These are phyloP conservation scores for Scelioninae gen. 1 DNA, from an alignment of 2,888 invertebrate genomes.

Conservation along the genomic window DNA sequence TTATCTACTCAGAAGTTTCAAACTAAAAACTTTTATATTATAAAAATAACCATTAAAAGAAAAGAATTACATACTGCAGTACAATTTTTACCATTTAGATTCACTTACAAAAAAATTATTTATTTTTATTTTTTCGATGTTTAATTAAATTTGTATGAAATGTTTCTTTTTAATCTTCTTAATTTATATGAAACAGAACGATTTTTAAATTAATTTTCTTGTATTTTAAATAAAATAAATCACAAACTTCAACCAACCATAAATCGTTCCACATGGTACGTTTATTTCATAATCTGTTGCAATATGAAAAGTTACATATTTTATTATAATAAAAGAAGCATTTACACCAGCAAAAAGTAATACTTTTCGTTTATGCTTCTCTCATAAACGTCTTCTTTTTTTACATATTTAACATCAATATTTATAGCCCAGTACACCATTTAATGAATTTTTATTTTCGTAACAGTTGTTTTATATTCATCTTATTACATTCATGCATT, in stretches of 20 bases:
- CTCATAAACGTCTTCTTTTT: conserved; percentile 9
- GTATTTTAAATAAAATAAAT: conserved; percentile 16
- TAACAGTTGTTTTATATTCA: background rate
- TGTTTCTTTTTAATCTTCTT: background rate
- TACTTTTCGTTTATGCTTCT: conserved; percentile 7
- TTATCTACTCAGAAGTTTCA: no score
- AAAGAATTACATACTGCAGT: no score
- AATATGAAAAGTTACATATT: conserved; percentile 12
- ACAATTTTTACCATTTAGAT: no score
- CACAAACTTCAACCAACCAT: conserved; percentile 15
- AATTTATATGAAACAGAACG: background rate
- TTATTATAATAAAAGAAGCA: conserved; percentile 14
- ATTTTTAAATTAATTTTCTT: conserved; percentile 8
- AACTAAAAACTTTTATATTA: no score
- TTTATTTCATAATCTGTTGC: conserved; percentile 18
- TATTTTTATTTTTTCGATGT: no score
- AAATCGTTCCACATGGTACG: conserved; percentile 22
- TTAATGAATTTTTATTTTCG: background rate
- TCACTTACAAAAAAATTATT: no score
- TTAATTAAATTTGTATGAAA: no score
- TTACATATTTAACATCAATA: conserved; percentile 7
- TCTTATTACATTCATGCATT: background rate
- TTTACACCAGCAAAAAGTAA: background rate
- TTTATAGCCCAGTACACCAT: conserved; percentile 1
- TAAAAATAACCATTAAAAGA: no score